Evolutionary conservation across 2,113 vertebrate species (phyloP).

Genomic region (Pitta sordida): DNA sequence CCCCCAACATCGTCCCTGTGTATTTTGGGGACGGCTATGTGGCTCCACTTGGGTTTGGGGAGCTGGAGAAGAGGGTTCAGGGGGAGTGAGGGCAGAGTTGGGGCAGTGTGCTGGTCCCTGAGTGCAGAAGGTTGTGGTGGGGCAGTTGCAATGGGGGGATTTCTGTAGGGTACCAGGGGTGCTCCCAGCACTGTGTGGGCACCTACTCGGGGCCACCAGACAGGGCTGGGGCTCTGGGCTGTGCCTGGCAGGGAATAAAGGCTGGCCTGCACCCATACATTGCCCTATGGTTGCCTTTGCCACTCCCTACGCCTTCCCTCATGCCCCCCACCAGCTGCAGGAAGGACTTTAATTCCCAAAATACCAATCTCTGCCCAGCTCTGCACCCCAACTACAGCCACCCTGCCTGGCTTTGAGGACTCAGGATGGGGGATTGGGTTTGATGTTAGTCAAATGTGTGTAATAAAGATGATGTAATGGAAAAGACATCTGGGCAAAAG

Average conservation of each 20-base stretch:
- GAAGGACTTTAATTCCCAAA: not conserved
- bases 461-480: constrained; percentile 42
- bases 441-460: not conserved
- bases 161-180: accelerated
- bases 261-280: not conserved
- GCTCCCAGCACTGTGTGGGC: not conserved
- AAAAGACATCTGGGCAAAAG: not conserved
- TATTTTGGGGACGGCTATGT: not conserved
- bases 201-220: not conserved
- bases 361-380: not conserved
- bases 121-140: not conserved
- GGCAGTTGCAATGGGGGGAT: not conserved
- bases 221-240: not conserved
- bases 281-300: accelerated
- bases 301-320: not conserved
- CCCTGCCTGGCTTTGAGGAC: not conserved
- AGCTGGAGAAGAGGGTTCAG: not conserved
- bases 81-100: not conserved
- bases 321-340: not conserved
- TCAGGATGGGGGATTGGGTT: not conserved
- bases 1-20: not conserved
- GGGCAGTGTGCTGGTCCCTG: accelerated
- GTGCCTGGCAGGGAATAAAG: not conserved
- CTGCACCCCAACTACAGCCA: not conserved
- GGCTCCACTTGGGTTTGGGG: not conserved